phyloP scores from a whole-genome alignment of 2,797 vertebrate species.

The Babyrousa celebensis region DNA sequence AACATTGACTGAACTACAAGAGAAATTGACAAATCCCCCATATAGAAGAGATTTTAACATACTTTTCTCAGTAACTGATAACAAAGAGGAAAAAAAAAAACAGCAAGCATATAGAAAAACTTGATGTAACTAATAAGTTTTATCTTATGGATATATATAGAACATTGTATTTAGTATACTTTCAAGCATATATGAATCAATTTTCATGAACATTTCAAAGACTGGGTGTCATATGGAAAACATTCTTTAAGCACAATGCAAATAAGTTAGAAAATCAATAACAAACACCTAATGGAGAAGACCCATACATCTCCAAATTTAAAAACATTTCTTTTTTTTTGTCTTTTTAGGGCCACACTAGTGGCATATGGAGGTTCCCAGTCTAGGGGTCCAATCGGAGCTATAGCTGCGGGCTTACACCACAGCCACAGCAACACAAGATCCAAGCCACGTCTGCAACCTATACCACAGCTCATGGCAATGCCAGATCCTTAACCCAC shows the following conservation, averaged over 20 bases:
- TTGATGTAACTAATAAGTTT: background rate
- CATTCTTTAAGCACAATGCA: background rate
- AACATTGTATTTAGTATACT: background rate
- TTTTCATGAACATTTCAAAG: background rate
- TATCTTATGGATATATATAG: background rate
- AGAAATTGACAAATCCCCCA: background rate
- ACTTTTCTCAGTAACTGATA: background rate
- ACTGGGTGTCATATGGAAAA: background rate
- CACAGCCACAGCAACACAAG: too few relatives aligned
- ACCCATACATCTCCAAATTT: background rate
- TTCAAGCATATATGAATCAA: background rate
- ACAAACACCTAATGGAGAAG: background rate
- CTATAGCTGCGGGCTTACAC: too few relatives aligned
- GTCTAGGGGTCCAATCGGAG: too few relatives aligned
- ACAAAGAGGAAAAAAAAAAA: background rate
- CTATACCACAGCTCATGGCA: too few relatives aligned
- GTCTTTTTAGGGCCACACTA: too few relatives aligned
- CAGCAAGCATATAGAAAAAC: background rate
- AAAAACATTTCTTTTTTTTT: background rate
- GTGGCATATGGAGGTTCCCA: too few relatives aligned
- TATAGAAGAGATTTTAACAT: background rate
- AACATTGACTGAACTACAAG: background rate
- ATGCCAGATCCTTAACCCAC: too few relatives aligned
- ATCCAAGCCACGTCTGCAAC: too few relatives aligned
- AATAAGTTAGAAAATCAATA: background rate